These are phyloP conservation scores for Linyphia triangularis DNA, from an alignment of 2,888 invertebrate genomes.

Conservation along the genomic window DNA sequence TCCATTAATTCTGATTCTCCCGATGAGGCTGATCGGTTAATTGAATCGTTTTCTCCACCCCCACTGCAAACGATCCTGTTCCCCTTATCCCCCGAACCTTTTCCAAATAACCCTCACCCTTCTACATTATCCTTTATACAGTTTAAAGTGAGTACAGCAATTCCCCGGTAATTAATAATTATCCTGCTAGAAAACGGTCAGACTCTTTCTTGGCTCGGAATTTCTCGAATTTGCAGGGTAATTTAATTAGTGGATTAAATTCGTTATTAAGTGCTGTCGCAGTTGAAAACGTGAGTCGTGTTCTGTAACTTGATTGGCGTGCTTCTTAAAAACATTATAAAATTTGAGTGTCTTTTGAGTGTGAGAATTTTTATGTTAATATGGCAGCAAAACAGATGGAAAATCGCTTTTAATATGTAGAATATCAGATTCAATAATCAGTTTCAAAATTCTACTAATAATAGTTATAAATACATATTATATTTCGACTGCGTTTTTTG, in stretches of 20 bases:
- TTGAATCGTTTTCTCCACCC: conserved; percentile 50
- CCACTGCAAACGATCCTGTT: conserved; percentile 9
- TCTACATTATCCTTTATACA: conserved; percentile 10
- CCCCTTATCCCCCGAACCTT: not conserved
- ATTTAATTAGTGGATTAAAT: conserved; percentile 34
- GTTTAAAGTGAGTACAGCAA: conserved; percentile 24
- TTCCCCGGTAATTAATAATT: conserved; percentile 24
- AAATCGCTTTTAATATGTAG: no score
- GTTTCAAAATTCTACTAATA: no score
- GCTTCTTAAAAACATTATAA: no score
- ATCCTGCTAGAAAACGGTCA: not conserved
- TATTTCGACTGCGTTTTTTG: no score
- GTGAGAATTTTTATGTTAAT: no score
- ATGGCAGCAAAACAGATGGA: no score
- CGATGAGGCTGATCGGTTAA: conserved; percentile 40
- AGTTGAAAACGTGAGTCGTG: not conserved
- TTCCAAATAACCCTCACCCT: not conserved
- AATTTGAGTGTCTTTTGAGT: no score
- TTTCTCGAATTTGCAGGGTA: conserved; percentile 16
- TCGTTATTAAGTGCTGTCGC: not conserved
- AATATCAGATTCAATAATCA: no score
- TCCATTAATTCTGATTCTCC: conserved; percentile 51
- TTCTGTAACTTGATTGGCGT: no score
- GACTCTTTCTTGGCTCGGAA: not conserved
- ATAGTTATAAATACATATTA: no score